Base-by-base conservation (phyloP, 1,140 invertebrate genomes). In the Archivesica marissinica region DNA sequence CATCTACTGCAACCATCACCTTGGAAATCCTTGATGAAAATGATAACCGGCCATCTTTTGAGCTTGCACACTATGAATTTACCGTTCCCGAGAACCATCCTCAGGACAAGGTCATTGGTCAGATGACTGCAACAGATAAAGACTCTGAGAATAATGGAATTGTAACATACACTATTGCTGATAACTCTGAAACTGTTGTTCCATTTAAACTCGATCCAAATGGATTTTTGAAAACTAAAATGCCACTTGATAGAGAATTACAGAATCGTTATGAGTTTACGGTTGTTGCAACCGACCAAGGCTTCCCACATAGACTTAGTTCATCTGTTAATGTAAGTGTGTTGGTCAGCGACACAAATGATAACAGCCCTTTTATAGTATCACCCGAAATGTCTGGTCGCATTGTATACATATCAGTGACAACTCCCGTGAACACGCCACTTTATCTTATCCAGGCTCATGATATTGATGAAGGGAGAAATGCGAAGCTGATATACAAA, bases 21-120 rank as follows among this genome's bases (percentile, higher is more conserved):
- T 96, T 99, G 35, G 96, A 97, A 90, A 96, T 99, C 39, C 94
- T 96, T 23, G 98, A 99, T 93, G 96, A 97, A 0, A 99, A 99
- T 93, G 98, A 99, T 93, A 98, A 99, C 93, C 93, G 96, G 0
- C 99, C 99, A 0, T 94, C 96, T n/a, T 98, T 99, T 90, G 96
- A 97, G 66, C 93, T 96, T 0, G 87, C 82, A 0, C 91, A 77
- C 23, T 89, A 92, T 50, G 88, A 76, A 47, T 88, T 90, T 30
- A 80, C 83, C 68, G 75, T 93, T 4, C 74, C 88, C 4, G 90
- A 90, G 64, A 91, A 93, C 72, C 70, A 87, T 30, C 72, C 68
- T 93, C 95, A 96, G 2, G 97, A 97, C 75, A 97, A 97, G 0
- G 96, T 96, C n/a, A 97, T 96, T 82, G 96, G 98, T 0, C 97